These are phyloP conservation scores for Sus scrofa DNA, from an alignment of 2,113 vertebrate genomes.

Conservation along the genomic window T2T-Sscrofa CM000814.6:61028001-61028500, in stretches of 20 bases:
- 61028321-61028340: neutral
- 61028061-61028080: neutral
- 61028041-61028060: neutral
- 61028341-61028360: conserved; percentile 77
- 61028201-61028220: neutral
- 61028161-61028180: neutral
- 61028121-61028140: neutral
- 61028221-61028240: neutral
- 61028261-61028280: neutral
- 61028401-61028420: conserved; percentile 83
- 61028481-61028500: neutral
- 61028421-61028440: neutral
- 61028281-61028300: neutral
- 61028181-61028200: neutral
- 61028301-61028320: neutral
- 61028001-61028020: neutral
- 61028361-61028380: neutral
- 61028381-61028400: conserved; percentile 84
- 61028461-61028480: neutral
- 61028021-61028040: neutral
- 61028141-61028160: neutral
- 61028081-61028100: neutral
- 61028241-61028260: neutral
- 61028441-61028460: neutral
- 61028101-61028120: no score